Evolutionary conservation across 1,140 invertebrate genomes (phyloP), one percentile per base, ranked within the genome.

Genomic region (Lerema accius): DNA sequence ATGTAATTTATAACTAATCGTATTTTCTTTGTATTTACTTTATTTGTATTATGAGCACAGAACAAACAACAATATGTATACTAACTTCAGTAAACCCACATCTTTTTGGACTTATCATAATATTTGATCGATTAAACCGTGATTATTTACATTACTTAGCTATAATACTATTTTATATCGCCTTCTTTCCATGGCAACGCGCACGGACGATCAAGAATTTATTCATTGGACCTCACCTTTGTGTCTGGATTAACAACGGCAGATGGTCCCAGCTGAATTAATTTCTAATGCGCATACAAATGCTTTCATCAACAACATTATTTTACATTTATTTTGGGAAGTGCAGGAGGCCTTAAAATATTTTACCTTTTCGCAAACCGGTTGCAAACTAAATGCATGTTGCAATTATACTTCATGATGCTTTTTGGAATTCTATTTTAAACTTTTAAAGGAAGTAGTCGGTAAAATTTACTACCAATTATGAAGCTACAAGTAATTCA

Each of bases 241-340:
- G 17, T 48, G 43, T 14, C 11, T 23, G 56, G 13, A 48, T 59
- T 49, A 59, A 17, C 35, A 58, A 43, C 28, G 55, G 55, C 63
- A 65, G 63, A 53, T 65, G 63, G 37, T 59, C 61, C 6, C 35
- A 14, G 7, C 4, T 40, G 39, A 53, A 60, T 65, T 58, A 53
- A 65, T 53, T 65, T 65, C 48, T 51, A 53, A 60, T 65, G 39
- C 40, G 46, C 39, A 53, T 65, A 43, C 63, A 59, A 56, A 59
- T 59, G 43, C 43, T 45, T 37, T 48, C 28, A 48, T 59, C 56
- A 48, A 7, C 56, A 26, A 48, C 43, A 19, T 11, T 7, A 37
- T 11, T 59, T 59, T 59, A 59, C 32, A 14, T 59, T 48, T 59
- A 32, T 59, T 59, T 59, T 48, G 28, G 56, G 42, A 48, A 19